Conservation (phyloP, 2,888 invertebrate species). For the Eugnorisma glareosa region DNA sequence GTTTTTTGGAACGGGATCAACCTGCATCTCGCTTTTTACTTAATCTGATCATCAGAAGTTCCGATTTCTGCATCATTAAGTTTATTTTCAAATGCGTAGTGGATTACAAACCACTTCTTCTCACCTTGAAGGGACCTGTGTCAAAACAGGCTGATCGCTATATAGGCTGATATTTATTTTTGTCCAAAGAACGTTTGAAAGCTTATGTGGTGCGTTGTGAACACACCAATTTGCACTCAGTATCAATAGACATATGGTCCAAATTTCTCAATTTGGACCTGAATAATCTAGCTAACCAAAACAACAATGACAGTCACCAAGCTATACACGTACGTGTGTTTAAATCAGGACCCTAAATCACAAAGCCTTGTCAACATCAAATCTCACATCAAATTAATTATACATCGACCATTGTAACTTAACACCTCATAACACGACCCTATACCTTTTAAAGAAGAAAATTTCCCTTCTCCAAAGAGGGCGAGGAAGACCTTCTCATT, state of each 20-base stretch:
- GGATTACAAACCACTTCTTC: neutral
- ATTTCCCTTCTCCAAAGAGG: constrained; percentile 27
- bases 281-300: neutral
- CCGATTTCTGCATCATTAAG: neutral
- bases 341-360: constrained; percentile 50
- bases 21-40: neutral
- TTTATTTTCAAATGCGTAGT: neutral
- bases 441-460: constrained; percentile 22
- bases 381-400: constrained; percentile 66
- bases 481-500: constrained; percentile 59
- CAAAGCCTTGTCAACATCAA: constrained; percentile 66
- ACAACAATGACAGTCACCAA: constrained; percentile 26
- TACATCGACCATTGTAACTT: constrained; percentile 63
- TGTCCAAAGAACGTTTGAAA: neutral
- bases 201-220: neutral
- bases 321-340: neutral
- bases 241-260: neutral
- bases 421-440: constrained; percentile 43
- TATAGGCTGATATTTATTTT: neutral
- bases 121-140: neutral
- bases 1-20: neutral
- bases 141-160: neutral
- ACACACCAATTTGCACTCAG: neutral
- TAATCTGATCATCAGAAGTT: neutral
- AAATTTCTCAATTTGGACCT: neutral